Conservation (phyloP, 1,140 invertebrate species). For the Idris sp. region DNA sequence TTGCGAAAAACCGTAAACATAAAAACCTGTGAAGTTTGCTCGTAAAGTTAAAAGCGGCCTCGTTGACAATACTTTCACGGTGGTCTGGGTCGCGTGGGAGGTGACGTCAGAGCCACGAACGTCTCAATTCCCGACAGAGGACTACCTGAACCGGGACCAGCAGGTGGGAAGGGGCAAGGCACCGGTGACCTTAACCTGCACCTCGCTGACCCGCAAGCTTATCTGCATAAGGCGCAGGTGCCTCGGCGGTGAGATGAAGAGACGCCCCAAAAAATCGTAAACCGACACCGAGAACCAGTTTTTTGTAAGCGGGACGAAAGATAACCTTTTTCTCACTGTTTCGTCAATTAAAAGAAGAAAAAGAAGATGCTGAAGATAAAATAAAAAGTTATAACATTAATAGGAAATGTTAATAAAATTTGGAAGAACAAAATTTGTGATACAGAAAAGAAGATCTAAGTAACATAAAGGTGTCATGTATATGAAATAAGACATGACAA, state of each 20-base stretch:
- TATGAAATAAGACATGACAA: too few relatives aligned
- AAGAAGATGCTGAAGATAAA: too few relatives aligned
- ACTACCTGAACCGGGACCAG: conserved; percentile 56
- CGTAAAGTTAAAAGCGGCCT: conserved; percentile 44
- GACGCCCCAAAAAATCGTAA: conserved; percentile 59
- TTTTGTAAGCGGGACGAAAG: conserved; percentile 48
- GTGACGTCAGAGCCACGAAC: conserved; percentile 57
- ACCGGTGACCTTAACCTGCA: conserved; percentile 65
- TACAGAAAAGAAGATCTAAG: too few relatives aligned
- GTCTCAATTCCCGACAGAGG: conserved; percentile 61
- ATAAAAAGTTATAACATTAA: too few relatives aligned
- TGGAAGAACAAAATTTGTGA: too few relatives aligned
- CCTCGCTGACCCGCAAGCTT: conserved; percentile 62
- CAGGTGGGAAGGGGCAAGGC: conserved; percentile 54
- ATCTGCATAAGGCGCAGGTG: conserved; percentile 68
- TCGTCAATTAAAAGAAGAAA: too few relatives aligned
- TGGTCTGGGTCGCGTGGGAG: conserved; percentile 65
- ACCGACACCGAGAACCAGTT: conserved; percentile 60
- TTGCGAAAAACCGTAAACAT: conserved; percentile 51
- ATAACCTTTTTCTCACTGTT: conserved; percentile 53
- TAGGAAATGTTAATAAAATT: too few relatives aligned
- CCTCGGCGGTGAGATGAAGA: conserved; percentile 60
- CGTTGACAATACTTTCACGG: conserved; percentile 59
- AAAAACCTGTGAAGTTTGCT: conserved; percentile 53
- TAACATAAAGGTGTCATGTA: too few relatives aligned